Conservation (phyloP, 92 coral and sea anemone genomes). For the Anthopleura xanthogrammica region DNA sequence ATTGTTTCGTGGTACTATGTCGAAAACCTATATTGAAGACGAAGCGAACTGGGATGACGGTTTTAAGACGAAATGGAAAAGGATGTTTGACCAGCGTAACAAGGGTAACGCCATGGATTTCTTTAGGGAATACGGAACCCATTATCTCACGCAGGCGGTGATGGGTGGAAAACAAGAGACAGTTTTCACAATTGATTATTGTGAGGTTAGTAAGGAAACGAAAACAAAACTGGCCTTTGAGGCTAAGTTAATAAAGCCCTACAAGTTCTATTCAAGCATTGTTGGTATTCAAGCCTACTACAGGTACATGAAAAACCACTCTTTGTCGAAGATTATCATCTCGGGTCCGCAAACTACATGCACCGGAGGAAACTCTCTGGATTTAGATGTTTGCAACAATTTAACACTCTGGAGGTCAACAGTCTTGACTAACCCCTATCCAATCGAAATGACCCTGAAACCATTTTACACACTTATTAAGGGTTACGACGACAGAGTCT, state of each 20-base stretch:
- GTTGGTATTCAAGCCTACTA: not conserved
- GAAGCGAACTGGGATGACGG: conserved; percentile 8
- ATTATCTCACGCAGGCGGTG: too few relatives aligned
- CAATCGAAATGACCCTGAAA: not conserved
- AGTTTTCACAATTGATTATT: too few relatives aligned
- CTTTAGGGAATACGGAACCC: conserved; percentile 25
- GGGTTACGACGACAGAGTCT: too few relatives aligned
- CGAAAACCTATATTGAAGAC: not conserved
- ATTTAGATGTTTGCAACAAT: not conserved
- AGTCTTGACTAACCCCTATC: not conserved
- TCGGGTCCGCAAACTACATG: not conserved
- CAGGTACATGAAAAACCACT: too few relatives aligned
- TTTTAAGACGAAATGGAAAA: not conserved
- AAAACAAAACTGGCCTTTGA: too few relatives aligned
- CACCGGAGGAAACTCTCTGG: conserved; percentile 7
- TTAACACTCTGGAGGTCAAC: not conserved
- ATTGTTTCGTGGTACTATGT: not conserved
- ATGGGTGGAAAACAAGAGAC: too few relatives aligned
- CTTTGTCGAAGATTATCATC: too few relatives aligned
- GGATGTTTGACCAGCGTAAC: not conserved
- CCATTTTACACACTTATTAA: too few relatives aligned
- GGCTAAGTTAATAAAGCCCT: too few relatives aligned
- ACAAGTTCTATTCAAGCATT: too few relatives aligned
- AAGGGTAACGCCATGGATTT: not conserved
- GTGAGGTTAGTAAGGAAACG: not conserved